Evolutionary conservation across 2,888 invertebrate genomes (phyloP), one percentile per base, ranked within the genome.

Genomic region (Minunthozetes semirufus): DNA sequence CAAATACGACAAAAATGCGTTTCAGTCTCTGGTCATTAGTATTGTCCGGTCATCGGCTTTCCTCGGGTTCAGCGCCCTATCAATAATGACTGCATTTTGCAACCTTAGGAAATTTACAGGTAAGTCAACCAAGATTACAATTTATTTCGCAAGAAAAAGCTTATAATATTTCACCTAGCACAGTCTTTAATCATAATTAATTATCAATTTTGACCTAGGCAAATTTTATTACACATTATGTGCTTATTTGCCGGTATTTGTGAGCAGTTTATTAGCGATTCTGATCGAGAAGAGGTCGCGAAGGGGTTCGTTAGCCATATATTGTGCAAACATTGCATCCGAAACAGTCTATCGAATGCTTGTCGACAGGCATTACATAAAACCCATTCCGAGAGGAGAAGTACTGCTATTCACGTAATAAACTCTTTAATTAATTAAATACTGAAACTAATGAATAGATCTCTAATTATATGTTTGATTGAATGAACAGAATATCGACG

Each of bases 341-440:
- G 76, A 76, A 70, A 70, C 61, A 25, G n/a, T 73, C 9, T 76
- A 50, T 33, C 42, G 66, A 68, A 42, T 72, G 61, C 22, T 38
- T 27, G 59, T 27, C 27, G 27, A 25, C n/a, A 50, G 42, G 25
- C 17, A 48, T 33, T 22, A 19, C n/a, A 68, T 76, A 38, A 70
- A 70, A 71, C 42, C 76, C n/a, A 27, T 76, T 1, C 56, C 68
- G 13, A 38, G 70, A 19, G 76, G 76, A n/a, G 76, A 76, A 76
- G 68, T 68, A 17, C 1, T 76, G 8, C 25, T 76, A n/a, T 76
- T 76, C 29, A 73, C 73, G 25, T 53, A 50, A 25, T n/a, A 22
- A 27, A 29, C 22, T 27, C 2, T 13, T 56, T n/a, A 17, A 53
- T 17, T 48, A 48, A 56, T 11, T 56, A 56, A 56, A 22, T 56